Base-by-base conservation (phyloP, 2,888 invertebrate species). In the Lamellibrachia columna region DNA sequence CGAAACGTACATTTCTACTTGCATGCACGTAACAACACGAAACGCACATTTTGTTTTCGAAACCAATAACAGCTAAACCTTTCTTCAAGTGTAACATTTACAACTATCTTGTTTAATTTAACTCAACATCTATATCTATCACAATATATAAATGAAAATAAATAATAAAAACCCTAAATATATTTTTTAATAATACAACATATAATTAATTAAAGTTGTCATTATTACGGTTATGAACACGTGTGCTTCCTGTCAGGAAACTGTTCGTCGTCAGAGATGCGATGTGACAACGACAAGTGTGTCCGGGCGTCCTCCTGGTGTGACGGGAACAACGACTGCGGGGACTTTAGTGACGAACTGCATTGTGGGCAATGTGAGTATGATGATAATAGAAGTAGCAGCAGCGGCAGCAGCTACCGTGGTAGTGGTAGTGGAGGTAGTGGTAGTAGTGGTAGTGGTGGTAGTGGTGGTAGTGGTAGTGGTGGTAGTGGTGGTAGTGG, bases 251-350 rank as follows among this genome's bases (percentile, higher is more conserved):
- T 75, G 22, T 22, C 75, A 75, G 75, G 22, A 15, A 75, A 75
- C 75, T 75, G 75, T 75, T 75, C 75, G 75, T 6, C 75, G 75
- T 22, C 75, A 11, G 75, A 75, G 75, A 75, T 22, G 3, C 75
- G 22, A 6, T 75, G 75, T 22, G n/a, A 75, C 75, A 75, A 75
- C 75, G 75, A 11, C 75, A 3, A 22, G 75, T 75, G 75, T 75
- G 22, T 75, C 2, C 22, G 15, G 75, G 22, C 75, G 22, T 75
- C 75, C 22, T 75, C 75, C 15, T 75, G 22, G 52, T 93, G 93
- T 90, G 93, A 93, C 75, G 92, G 93, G 8, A 58, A 52, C 90
- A 28, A 91, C 15, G 91, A 93, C 92, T 93, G 93, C 75, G 22
- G 15, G 4, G 93, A 93, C 58, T 58, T 40, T 8, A 92, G 91